Conservation (phyloP, 2,797 vertebrate genomes). For the Scolopax rusticola region DNA sequence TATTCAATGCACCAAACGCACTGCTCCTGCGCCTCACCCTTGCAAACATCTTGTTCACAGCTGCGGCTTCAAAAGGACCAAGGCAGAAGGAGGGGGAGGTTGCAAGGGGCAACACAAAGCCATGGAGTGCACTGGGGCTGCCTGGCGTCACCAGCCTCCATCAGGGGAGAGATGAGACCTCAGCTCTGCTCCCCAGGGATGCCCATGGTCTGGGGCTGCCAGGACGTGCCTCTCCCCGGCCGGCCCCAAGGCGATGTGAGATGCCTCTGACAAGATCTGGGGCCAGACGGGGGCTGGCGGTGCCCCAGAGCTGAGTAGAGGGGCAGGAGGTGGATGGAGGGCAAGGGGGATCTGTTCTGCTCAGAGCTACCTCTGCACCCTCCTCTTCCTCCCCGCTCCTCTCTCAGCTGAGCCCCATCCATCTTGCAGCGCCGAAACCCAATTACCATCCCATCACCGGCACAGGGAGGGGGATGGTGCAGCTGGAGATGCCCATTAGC, state of each 20-base stretch:
- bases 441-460: not conserved
- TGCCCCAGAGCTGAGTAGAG: not conserved
- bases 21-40: not conserved
- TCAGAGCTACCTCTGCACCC: not conserved
- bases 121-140: fast-evolving
- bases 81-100: not conserved
- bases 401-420: not conserved
- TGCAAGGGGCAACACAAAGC: not conserved
- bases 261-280: fast-evolving
- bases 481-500: slow-evolving; percentile 10
- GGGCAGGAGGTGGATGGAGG: not conserved
- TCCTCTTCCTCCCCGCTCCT: not conserved
- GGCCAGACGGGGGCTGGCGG: not conserved
- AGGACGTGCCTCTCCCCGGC: not conserved
- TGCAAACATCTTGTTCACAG: slow-evolving; percentile 33
- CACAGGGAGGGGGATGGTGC: not conserved
- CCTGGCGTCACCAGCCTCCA: not conserved
- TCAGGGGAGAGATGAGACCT: not conserved
- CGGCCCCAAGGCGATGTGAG: fast-evolving
- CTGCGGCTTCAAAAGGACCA: slow-evolving; percentile 33
- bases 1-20: not conserved
- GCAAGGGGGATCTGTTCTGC: not conserved
- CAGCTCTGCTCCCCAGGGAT: not conserved
- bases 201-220: fast-evolving
- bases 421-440: slow-evolving; percentile 24